phyloP scores from a whole-genome alignment of 1,140 invertebrate species.

The Sminthurinus signatus region DNA sequence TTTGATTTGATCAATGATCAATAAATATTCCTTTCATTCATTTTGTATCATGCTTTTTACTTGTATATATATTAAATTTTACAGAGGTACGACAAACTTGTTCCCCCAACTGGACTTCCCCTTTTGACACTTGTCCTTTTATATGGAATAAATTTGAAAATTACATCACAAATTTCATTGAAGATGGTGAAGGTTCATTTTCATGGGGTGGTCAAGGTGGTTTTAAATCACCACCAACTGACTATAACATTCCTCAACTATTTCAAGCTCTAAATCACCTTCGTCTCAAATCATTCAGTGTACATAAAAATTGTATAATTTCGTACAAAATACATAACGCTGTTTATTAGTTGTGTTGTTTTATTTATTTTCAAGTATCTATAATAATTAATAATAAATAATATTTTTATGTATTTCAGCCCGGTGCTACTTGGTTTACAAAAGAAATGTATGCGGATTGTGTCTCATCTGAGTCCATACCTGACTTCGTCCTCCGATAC shows the following conservation, averaged over 20 bases:
- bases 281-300: slow-evolving; percentile 13
- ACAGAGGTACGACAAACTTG: slow-evolving; percentile 15
- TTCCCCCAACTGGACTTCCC: slow-evolving; percentile 36
- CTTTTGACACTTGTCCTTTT: slow-evolving; percentile 45
- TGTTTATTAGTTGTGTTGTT: neutral
- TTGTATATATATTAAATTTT: too few relatives aligned
- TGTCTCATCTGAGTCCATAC: slow-evolving; percentile 6
- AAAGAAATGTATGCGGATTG: slow-evolving; percentile 1
- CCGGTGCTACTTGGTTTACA: neutral
- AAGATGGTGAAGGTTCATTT: slow-evolving; percentile 49
- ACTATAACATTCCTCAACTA: slow-evolving; percentile 54
- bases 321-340: neutral
- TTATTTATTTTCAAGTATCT: neutral
- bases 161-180: slow-evolving; percentile 49
- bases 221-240: slow-evolving; percentile 47
- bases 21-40: too few relatives aligned
- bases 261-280: slow-evolving; percentile 27
- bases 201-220: slow-evolving; percentile 50
- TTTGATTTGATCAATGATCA: too few relatives aligned
- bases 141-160: slow-evolving; percentile 51
- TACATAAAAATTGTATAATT: neutral
- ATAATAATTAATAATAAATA: too few relatives aligned
- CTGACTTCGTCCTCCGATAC: slow-evolving; percentile 13
- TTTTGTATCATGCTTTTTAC: too few relatives aligned
- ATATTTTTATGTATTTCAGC: neutral